phyloP scores from a whole-genome alignment of 2,797 vertebrate genomes.

The Hydrocynus forskahlii region DNA sequence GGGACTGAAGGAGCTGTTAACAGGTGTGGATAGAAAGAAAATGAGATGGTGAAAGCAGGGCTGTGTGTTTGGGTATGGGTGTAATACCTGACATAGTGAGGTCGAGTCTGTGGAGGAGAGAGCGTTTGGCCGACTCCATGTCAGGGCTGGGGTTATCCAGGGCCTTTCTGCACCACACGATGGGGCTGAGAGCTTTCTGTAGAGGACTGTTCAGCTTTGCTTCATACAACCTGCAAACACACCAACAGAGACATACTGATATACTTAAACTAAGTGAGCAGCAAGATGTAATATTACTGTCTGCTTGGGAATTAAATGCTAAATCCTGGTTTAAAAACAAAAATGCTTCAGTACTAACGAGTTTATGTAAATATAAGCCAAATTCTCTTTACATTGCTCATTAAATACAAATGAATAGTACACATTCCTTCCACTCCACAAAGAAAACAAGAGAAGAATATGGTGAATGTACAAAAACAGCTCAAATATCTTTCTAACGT shows the following conservation, averaged over 20 bases:
- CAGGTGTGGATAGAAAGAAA: background rate
- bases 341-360: too few species aligned
- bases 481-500: too few species aligned
- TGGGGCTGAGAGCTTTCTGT: slow-evolving; percentile 89
- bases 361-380: too few species aligned
- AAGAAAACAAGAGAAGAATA: background rate
- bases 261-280: too few species aligned
- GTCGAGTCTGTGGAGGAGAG: slow-evolving; percentile 94
- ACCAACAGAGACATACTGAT: slow-evolving; percentile 32
- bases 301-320: too few species aligned
- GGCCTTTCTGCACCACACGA: slow-evolving; percentile 96
- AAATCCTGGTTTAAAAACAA: too few species aligned
- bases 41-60: background rate
- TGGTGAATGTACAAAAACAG: background rate
- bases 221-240: slow-evolving; percentile 87
- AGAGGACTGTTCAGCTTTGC: slow-evolving; percentile 91
- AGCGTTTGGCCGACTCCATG: slow-evolving; percentile 96
- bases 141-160: slow-evolving; percentile 96
- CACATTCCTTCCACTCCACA: background rate
- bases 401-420: too few species aligned
- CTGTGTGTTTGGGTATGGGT: background rate
- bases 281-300: too few species aligned
- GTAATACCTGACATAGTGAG: slow-evolving; percentile 93
- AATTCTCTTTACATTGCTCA: too few species aligned
- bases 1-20: background rate